phyloP scores from a whole-genome alignment of 2,888 invertebrate species.

The Enchytraeus crypticus region DNA sequence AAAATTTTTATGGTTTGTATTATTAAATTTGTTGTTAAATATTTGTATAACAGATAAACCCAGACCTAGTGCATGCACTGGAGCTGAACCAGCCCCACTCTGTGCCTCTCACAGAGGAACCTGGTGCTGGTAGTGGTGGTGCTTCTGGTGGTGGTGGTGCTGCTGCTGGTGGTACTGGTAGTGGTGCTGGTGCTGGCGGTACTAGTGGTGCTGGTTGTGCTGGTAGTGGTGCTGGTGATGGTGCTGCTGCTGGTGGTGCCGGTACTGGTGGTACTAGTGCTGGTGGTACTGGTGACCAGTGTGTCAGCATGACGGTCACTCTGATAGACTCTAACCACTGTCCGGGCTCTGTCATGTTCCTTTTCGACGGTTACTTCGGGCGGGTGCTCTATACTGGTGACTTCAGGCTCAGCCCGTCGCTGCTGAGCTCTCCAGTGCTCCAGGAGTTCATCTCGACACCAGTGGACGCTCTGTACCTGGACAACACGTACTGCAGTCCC shows the following conservation, averaged over 20 bases:
- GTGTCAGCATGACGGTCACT: constrained; percentile 43
- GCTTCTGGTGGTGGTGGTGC: too few relatives aligned
- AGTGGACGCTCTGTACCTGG: constrained; percentile 47
- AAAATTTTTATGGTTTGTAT: too few relatives aligned
- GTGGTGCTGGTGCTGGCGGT: too few relatives aligned
- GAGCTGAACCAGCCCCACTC: neutral
- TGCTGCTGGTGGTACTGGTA: too few relatives aligned
- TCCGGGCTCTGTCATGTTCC: constrained; percentile 50
- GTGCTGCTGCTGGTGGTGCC: too few relatives aligned
- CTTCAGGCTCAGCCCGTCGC: constrained; percentile 35
- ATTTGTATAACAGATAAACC: neutral
- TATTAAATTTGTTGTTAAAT: too few relatives aligned
- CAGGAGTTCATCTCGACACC: constrained; percentile 4
- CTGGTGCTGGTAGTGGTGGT: too few relatives aligned
- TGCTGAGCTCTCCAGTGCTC: constrained; percentile 6
- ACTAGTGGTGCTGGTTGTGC: too few relatives aligned
- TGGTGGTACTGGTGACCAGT: constrained; percentile 7
- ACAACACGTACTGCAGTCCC: constrained; percentile 49
- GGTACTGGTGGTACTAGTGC: neutral
- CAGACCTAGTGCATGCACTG: neutral
- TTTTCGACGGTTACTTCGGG: constrained; percentile 49
- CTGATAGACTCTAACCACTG: constrained; percentile 50
- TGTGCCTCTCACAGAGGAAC: neutral
- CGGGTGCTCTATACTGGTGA: constrained; percentile 49
- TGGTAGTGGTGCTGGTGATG: too few relatives aligned